Conservation (phyloP, 2,888 invertebrate species). For the Polydesmus complanatus region DNA sequence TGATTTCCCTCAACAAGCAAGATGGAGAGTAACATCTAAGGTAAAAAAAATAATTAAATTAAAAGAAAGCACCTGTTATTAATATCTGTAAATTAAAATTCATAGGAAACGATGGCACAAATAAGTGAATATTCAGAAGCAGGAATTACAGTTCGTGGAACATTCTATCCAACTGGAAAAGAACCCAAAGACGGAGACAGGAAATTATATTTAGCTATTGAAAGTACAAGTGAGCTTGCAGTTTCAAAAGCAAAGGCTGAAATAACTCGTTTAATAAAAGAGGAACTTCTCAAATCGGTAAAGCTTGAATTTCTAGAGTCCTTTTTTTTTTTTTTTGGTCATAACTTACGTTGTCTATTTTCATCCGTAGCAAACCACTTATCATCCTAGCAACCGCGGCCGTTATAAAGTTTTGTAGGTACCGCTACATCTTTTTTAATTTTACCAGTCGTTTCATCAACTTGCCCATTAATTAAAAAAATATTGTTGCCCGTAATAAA, state of each 20-base stretch:
- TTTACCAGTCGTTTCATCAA: too few relatives aligned
- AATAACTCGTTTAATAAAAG: constrained; percentile 93
- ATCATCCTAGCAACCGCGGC: constrained; percentile 55
- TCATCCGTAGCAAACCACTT: constrained; percentile 36
- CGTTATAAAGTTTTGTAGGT: constrained; percentile 97
- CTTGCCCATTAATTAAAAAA: too few relatives aligned
- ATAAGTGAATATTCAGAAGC: constrained; percentile 99
- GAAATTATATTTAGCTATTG: constrained; percentile 94
- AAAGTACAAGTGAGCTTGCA: constrained; percentile 86
- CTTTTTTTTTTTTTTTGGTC: not conserved
- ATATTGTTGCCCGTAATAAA: too few relatives aligned
- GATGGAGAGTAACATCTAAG: constrained; percentile 96
- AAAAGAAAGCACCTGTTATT: constrained; percentile 17
- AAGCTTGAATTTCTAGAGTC: too few relatives aligned
- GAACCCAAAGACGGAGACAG: constrained; percentile 83
- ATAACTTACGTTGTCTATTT: constrained; percentile 14
- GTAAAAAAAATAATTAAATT: constrained; percentile 51
- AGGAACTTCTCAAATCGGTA: constrained; percentile 76
- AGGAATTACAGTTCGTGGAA: constrained; percentile 96
- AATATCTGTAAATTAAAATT: not conserved
- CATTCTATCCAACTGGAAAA: constrained; percentile 73
- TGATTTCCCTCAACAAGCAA: constrained; percentile 97
- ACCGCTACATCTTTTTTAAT: too few relatives aligned
- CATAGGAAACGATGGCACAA: constrained; percentile 85
- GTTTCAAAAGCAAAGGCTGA: constrained; percentile 93